Base-by-base conservation (phyloP, 1,140 invertebrate species). In the Drosophila tristis region DNA sequence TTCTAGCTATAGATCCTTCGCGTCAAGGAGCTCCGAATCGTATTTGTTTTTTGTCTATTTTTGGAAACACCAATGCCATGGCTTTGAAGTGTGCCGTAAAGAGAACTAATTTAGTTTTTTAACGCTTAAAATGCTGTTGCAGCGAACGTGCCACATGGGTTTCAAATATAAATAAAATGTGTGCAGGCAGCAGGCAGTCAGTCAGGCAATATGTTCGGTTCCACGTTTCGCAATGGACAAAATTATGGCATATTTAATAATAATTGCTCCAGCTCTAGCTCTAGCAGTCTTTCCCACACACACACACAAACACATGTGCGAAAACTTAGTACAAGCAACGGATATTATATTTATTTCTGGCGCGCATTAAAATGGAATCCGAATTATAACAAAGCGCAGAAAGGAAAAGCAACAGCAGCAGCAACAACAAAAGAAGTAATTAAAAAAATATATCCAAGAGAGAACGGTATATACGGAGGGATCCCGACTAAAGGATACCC, bases 361-460 rank as follows among this genome's bases (percentile, higher is more conserved):
- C 31, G 35, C 42, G 50, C 42, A 66, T 54, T 39, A 50, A 70
- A 39, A 63, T 44, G 51, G 76, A 80, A 80, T 72, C 50, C 50
- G 66, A 74, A 80, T 80, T 80, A 75, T 81, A 78, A 64, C 64
- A 60, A 66, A 68, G 31, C 29, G 39, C 15, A 44, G 35, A 59
- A 55, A 48, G 15, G 13, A 47, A 55, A 64, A 61, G 42, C 45
- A 63, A 62, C 54, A 61, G 29, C 50, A 80, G 39, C 50, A 80
- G 39, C 50, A 80, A 80, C 60, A 72, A 68, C 75, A 79, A 86
- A 73, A 75, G 64, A 39, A 67, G 76, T 73, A 85, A 85, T 85
- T 85, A 85, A 77, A 80, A 73, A 73, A 79, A 74, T 63, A 58
- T n/a, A 25, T 42, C 60, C 60, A 44, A 58, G 39, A 53, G 74